Percentiles rank a stretch among this genome's conserved stretches.
Evolutionary conservation across 1,140 invertebrate species (phyloP).

Genomic region (Caenorhabditis latens): DNA sequence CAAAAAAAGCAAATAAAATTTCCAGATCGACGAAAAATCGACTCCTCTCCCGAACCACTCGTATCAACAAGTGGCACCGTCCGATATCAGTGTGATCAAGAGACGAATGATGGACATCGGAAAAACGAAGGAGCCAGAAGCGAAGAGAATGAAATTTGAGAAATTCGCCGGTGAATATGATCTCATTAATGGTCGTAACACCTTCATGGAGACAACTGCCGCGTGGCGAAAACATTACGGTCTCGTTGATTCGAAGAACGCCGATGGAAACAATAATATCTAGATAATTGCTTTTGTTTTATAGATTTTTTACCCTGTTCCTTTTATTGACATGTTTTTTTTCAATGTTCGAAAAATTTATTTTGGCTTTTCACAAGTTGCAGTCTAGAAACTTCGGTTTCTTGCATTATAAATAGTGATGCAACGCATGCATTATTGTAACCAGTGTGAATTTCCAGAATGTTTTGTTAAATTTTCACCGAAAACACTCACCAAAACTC

Average conservation of each 20-base stretch:
- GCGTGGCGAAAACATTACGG: not conserved
- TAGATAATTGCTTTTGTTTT: not conserved
- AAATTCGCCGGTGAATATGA: not conserved
- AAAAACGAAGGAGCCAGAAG: not conserved
- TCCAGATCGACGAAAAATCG: not conserved
- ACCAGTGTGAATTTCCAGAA: too few relatives aligned
- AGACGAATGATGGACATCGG: not conserved
- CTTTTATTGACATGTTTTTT: too few relatives aligned
- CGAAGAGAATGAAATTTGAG: not conserved
- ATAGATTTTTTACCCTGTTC: not conserved
- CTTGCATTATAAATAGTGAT: too few relatives aligned
- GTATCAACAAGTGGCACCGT: not conserved
- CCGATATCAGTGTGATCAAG: not conserved
- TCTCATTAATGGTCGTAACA: not conserved
- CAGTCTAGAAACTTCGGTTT: too few relatives aligned
- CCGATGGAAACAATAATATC: not conserved
- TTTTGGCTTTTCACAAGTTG: too few relatives aligned
- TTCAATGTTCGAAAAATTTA: too few relatives aligned
- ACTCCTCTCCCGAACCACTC: not conserved
- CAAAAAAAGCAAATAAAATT: not conserved
- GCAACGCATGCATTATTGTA: too few relatives aligned
- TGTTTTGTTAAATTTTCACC: too few relatives aligned
- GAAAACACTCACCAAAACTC: too few relatives aligned
- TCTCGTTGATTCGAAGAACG: not conserved
- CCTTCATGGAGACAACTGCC: not conserved